Conservation (phyloP, 2,797 vertebrate genomes). For the Oreochromis mossambicus region DNA sequence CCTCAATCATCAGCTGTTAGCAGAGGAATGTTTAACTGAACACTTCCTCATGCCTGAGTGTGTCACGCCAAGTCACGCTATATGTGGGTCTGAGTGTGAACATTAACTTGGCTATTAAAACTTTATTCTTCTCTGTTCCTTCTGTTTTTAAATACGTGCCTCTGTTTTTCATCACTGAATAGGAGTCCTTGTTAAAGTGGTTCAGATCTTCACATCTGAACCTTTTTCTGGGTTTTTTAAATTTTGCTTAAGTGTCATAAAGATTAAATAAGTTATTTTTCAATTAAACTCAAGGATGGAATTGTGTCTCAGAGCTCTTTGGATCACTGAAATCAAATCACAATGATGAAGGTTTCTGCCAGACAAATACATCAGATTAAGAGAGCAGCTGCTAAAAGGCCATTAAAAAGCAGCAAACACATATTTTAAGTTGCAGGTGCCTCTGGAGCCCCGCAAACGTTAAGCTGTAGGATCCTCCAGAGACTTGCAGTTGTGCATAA, state of each 20-base stretch:
- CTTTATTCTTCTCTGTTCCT: not conserved
- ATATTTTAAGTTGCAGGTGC: not conserved
- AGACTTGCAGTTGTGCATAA: not conserved
- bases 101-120: not conserved
- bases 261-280: not conserved
- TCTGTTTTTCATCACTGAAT: not conserved
- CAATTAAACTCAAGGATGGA: not conserved
- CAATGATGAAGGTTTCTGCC: not conserved
- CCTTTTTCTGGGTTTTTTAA: not conserved
- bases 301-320: not conserved
- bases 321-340: not conserved
- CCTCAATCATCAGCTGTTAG: not conserved
- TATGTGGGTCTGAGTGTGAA: not conserved
- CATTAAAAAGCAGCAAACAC: not conserved
- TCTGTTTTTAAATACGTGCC: not conserved
- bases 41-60: not conserved
- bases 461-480: not conserved
- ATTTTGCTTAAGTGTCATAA: not conserved
- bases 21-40: not conserved
- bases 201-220: not conserved
- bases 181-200: not conserved
- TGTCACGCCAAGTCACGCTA: not conserved
- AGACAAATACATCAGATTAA: fast-evolving
- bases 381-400: not conserved
- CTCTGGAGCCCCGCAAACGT: fast-evolving